Percentiles rank a stretch among this genome's conserved stretches.
Conservation (phyloP, 2,888 invertebrate species). For the Eupithecia centaureata region DNA sequence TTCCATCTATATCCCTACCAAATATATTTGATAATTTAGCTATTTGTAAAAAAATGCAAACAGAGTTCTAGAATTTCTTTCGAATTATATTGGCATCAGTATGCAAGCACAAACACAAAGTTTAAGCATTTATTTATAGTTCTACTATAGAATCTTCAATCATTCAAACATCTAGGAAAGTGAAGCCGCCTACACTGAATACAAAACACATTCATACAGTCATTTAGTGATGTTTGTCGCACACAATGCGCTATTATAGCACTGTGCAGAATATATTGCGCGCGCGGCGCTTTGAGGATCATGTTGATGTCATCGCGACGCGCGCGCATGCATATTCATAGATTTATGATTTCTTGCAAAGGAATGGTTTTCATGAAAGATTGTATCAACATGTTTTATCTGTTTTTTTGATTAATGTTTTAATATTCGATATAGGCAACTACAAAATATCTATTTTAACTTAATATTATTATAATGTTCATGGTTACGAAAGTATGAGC, state of each 20-base stretch:
- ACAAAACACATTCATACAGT: background rate
- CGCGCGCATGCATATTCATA: conserved; percentile 26
- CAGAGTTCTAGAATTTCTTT: no score
- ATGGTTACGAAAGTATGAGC: no score
- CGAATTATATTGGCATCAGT: no score
- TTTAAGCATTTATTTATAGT: background rate
- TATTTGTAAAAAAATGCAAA: no score
- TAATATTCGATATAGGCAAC: background rate
- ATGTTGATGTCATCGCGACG: conserved; percentile 22
- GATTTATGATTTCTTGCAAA: conserved; percentile 2
- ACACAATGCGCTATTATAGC: conserved; percentile 10
- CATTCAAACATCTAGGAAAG: background rate
- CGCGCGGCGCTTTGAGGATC: conserved; percentile 25
- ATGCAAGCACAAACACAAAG: no score
- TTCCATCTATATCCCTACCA: no score
- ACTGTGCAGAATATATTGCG: conserved; percentile 5
- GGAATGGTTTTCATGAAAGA: background rate
- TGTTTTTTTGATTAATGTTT: background rate
- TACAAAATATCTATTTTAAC: no score
- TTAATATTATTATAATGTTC: no score
- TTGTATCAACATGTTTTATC: background rate
- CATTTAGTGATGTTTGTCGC: conserved; percentile 1
- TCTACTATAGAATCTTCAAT: background rate
- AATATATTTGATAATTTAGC: no score
- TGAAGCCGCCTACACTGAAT: background rate